Percentiles rank a stretch among this genome's conserved stretches.
Evolutionary conservation across 2,113 vertebrate genomes (phyloP).

Genomic region (Caracal caracal): DNA sequence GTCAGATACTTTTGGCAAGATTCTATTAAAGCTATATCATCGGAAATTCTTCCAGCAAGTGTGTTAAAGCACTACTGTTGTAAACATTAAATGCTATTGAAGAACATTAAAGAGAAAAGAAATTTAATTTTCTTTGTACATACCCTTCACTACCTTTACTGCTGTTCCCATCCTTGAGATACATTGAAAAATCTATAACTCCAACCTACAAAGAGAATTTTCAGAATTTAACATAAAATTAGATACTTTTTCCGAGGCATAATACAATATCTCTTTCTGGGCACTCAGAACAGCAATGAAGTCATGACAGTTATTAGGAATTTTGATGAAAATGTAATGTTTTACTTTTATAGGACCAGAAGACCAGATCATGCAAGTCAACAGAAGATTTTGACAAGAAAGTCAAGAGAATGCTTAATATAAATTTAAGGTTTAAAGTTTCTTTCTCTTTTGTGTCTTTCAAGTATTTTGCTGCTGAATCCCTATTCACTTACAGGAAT

Average conservation of each 20-base stretch:
- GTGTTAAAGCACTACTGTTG: not conserved
- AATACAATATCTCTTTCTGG: not conserved
- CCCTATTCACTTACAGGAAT: not conserved
- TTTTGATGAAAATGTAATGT: not conserved
- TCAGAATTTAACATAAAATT: constrained; percentile 51
- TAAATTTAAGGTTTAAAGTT: not conserved
- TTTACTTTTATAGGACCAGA: not conserved
- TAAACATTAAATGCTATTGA: constrained; percentile 5
- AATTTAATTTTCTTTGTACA: constrained; percentile 62
- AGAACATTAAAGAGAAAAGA: not conserved
- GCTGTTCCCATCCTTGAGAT: constrained; percentile 97
- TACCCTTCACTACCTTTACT: constrained; percentile 97
- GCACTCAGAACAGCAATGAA: not conserved
- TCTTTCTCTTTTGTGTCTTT: constrained; percentile 44
- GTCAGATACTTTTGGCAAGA: not conserved
- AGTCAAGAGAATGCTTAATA: not conserved
- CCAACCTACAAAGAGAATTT: constrained; percentile 90
- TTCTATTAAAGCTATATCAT: not conserved
- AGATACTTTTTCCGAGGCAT: not conserved
- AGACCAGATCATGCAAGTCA: not conserved
- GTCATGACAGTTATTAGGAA: not conserved
- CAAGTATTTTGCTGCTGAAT: constrained; percentile 25
- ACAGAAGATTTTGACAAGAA: not conserved
- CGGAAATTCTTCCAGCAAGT: constrained; percentile 30
- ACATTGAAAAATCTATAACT: constrained; percentile 99